Evolutionary conservation across 2,113 vertebrate species (phyloP), one percentile per base, ranked within the genome.

Genomic region (Corythoichthys intestinalis): DNA sequence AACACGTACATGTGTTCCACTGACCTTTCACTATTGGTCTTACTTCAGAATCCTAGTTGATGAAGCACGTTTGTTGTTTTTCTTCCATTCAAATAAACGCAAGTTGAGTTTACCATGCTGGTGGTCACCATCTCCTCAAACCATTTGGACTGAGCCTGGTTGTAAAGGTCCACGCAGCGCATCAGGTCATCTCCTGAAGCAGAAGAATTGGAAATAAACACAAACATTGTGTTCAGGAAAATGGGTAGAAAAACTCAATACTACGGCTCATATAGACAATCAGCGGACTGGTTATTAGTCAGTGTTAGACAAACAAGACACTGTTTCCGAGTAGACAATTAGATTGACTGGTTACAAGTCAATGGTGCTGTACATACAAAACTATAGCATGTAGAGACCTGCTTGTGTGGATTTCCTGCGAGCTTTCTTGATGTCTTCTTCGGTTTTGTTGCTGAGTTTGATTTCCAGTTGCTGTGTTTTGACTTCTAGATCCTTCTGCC

Each of bases 111-210:
- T 83, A 99, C 97, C 94, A 98, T 84, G 41, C 94, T 96, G 73
- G 94, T 95, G 39, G 97, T 99, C 73, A 99, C 96, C 96, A 99
- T 98, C 73, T 99, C 97, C 79, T 99, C 97, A 86, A 99, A 99
- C 97, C 97, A 99, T 79, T 98, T 97, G 74, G 92, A 99, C 83
- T 99, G 97, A 62, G 94, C 93, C 83, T 98, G 97, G 73, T 98
- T 99, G 91, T 99, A 99, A 53, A 99, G 94, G 74, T 99, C 97
- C 81, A 99, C 93, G 0, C 95, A 97, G 66, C 95, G 95, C 95
- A 98, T 98, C 71, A 99, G 91, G 79, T 99, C 97, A 57, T 99
- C 97, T 35, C 97, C 97, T 99, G 76, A 50, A 50, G 9, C 2
- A 34, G 0, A 34, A 1, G 6, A 28, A 28, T 28, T 28, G 20